These are phyloP conservation scores for Catostylus mosaicus DNA, from an alignment of 30 jellyfish, hydroid and myxozoan genomes.

Conservation along the genomic window DNA sequence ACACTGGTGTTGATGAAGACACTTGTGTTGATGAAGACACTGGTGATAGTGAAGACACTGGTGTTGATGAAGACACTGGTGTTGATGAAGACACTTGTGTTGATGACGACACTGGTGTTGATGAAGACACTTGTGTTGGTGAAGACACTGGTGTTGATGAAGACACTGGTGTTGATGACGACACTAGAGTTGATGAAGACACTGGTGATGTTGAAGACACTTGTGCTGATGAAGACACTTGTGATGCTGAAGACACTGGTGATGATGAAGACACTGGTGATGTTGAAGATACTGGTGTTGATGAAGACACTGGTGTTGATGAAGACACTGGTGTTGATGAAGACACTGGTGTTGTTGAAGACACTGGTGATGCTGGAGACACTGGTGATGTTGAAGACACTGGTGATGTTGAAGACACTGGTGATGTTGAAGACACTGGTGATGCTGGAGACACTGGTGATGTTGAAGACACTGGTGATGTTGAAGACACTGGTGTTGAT, in stretches of 20 bases:
- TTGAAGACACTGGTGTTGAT: no score
- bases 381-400: no score
- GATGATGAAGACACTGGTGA: neutral
- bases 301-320: neutral
- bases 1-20: neutral
- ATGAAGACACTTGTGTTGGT: neutral
- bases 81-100: slow-evolving; percentile 5
- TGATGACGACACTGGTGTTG: neutral
- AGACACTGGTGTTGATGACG: slow-evolving; percentile 12
- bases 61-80: slow-evolving; percentile 1
- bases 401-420: no score
- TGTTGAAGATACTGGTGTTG: neutral
- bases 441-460: no score
- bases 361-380: neutral
- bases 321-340: slow-evolving; percentile 8
- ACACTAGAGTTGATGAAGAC: neutral
- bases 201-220: neutral
- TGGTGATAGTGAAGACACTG: neutral
- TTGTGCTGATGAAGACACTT: neutral
- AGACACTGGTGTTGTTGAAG: neutral
- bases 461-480: no score
- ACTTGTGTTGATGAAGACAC: neutral
- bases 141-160: neutral
- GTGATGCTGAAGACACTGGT: neutral
- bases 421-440: no score